Evolutionary conservation across 2,113 vertebrate genomes (phyloP).

Genomic region (Festucalex cinctus): DNA sequence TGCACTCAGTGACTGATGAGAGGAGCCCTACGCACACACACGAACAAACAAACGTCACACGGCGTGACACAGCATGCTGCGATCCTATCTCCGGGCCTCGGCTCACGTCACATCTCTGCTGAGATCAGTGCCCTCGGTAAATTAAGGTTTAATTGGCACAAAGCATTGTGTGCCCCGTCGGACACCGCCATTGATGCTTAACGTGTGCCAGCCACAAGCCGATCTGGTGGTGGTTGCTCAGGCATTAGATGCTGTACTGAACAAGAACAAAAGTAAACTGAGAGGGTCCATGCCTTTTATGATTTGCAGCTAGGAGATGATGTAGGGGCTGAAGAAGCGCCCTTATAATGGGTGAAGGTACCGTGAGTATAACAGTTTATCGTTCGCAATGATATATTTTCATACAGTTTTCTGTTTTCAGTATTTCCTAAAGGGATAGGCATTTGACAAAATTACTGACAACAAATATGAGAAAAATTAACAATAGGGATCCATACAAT

Average conservation of each 20-base stretch:
- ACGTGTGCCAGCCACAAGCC: constrained; percentile 15
- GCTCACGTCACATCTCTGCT: constrained; percentile 20
- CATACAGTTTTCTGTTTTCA: too few species aligned
- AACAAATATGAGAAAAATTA: neutral
- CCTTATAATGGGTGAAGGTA: neutral
- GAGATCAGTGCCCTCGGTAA: constrained; percentile 16
- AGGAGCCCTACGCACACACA: neutral
- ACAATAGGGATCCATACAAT: too few species aligned
- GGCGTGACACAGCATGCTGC: constrained; percentile 22
- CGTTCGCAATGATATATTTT: too few species aligned
- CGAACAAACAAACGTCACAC: constrained; percentile 3
- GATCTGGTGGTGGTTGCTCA: constrained; percentile 9
- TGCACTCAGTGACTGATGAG: neutral
- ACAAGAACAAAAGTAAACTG: constrained; percentile 35
- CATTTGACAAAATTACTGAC: too few species aligned
- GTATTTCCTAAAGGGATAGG: too few species aligned
- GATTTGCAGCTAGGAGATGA: constrained; percentile 35
- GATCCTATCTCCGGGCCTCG: constrained; percentile 26
- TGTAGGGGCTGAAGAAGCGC: neutral
- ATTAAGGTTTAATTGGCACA: constrained; percentile 17
- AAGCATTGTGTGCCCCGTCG: constrained; percentile 10
- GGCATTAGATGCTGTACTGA: constrained; percentile 25
- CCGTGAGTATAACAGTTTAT: neutral
- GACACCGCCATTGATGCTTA: constrained; percentile 18
- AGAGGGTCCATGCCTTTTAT: constrained; percentile 17